A percentile compares a stretch with the other conserved stretches of the same genome.
Conservation (phyloP, 92 coral and sea anemone species). For the Epizoanthus scotinus region DNA sequence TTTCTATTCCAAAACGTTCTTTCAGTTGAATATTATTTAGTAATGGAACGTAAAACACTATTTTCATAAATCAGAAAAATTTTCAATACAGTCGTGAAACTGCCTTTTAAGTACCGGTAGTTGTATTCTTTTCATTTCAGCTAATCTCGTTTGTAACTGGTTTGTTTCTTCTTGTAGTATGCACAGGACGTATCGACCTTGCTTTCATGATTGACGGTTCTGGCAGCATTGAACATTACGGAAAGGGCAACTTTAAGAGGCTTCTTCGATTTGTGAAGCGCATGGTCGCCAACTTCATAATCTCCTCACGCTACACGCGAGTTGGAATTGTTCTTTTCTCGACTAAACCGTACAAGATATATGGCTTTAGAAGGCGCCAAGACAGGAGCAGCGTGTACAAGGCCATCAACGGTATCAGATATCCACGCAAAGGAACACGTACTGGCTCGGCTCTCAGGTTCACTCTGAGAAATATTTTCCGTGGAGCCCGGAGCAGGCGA, state of each 20-base stretch:
- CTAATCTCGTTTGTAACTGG: not conserved
- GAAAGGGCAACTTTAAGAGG: slow-evolving; percentile 85
- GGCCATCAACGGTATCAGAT: slow-evolving; percentile 68
- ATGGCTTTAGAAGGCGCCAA: slow-evolving; percentile 65
- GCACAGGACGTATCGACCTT: slow-evolving; percentile 75
- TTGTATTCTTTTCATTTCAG: not conserved
- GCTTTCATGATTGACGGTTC: slow-evolving; percentile 95
- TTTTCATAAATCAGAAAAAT: too few relatives aligned
- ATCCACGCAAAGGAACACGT: slow-evolving; percentile 83
- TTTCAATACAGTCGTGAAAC: too few relatives aligned
- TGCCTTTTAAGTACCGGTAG: too few relatives aligned
- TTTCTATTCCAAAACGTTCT: too few relatives aligned
- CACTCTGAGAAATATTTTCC: slow-evolving; percentile 61
- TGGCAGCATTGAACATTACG: slow-evolving; percentile 83
- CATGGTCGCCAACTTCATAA: slow-evolving; percentile 64
- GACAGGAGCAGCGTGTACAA: slow-evolving; percentile 41
- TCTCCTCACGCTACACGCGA: slow-evolving; percentile 76
- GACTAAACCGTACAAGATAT: slow-evolving; percentile 60
- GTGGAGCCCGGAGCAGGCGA: slow-evolving; percentile 52
- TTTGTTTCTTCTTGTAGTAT: slow-evolving; percentile 41
- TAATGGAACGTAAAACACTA: too few relatives aligned
- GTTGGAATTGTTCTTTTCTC: slow-evolving; percentile 77
- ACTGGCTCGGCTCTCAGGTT: slow-evolving; percentile 82
- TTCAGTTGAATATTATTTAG: too few relatives aligned
- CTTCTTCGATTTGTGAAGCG: slow-evolving; percentile 73